These are phyloP conservation scores for Orbicella faveolata DNA, from an alignment of 64 coral and sea anemone species.

Conservation along the genomic window DNA sequence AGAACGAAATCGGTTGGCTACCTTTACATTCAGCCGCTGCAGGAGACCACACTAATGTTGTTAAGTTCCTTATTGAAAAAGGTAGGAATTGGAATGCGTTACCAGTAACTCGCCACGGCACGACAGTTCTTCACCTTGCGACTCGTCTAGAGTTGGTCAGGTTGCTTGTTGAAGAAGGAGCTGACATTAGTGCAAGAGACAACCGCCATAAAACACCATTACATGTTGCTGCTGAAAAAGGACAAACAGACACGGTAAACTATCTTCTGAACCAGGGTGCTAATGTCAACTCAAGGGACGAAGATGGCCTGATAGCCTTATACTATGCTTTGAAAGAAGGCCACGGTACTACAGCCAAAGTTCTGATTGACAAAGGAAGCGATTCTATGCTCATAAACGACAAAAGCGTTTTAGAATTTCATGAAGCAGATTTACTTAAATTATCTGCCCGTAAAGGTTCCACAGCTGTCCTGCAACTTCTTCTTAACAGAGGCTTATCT, in stretches of 20 bases:
- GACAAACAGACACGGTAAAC: slow-evolving; percentile 7
- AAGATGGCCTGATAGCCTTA: not conserved
- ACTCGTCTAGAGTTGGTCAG: not conserved
- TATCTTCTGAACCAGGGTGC: slow-evolving; percentile 3
- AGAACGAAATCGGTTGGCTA: not conserved
- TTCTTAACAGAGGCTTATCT: slow-evolving; percentile 2
- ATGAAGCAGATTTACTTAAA: slow-evolving; percentile 1
- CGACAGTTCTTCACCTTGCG: slow-evolving; percentile 8
- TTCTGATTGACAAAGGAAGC: slow-evolving; percentile 24
- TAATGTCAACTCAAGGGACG: slow-evolving; percentile 12
- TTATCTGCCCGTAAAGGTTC: not conserved
- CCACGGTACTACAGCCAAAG: not conserved
- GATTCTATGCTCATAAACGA: not conserved
- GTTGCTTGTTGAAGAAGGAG: slow-evolving; percentile 5
- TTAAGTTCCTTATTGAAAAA: not conserved
- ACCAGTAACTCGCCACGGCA: not conserved
- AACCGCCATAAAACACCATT: not conserved
- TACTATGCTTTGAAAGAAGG: slow-evolving; percentile 4
- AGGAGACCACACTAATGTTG: slow-evolving; percentile 9
- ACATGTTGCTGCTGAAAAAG: slow-evolving; percentile 18
- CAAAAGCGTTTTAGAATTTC: not conserved
- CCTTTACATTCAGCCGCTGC: not conserved
- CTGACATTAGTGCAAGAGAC: slow-evolving; percentile 7
- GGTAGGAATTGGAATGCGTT: not conserved
- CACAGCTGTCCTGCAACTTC: not conserved